phyloP scores from a whole-genome alignment of 2,888 invertebrate species.

The Lordiphosa andalusiaca region DNA sequence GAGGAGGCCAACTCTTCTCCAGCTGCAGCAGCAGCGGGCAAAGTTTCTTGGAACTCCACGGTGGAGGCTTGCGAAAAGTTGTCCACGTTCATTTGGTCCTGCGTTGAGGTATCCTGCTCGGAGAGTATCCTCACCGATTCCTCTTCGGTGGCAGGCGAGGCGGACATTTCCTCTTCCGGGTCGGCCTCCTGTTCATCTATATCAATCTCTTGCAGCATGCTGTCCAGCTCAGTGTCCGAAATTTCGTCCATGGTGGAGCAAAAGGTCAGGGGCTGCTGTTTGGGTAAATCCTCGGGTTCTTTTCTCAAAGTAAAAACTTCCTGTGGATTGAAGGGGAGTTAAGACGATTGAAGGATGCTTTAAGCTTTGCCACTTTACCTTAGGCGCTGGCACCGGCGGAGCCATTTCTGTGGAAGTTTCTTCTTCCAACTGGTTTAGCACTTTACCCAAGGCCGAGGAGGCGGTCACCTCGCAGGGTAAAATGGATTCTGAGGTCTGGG shows the following conservation, averaged over 20 bases:
- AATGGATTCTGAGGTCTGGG: constrained; percentile 62
- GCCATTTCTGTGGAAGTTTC: constrained; percentile 45
- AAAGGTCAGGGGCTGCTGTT: constrained; percentile 71
- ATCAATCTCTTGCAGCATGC: constrained; percentile 80
- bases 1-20: constrained; percentile 52
- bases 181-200: constrained; percentile 63
- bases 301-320: neutral
- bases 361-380: constrained; percentile 5
- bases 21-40: constrained; percentile 19
- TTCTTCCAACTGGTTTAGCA: constrained; percentile 67
- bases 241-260: constrained; percentile 81
- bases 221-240: constrained; percentile 80
- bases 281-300: constrained; percentile 16
- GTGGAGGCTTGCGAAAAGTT: constrained; percentile 80
- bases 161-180: constrained; percentile 39
- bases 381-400: constrained; percentile 1
- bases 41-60: constrained; percentile 72
- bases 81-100: constrained; percentile 77
- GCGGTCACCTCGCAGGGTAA: constrained; percentile 66
- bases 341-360: neutral
- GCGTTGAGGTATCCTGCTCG: constrained; percentile 58
- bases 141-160: constrained; percentile 51
- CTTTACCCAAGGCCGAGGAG: constrained; percentile 68
- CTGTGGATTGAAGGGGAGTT: neutral
- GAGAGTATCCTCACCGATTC: constrained; percentile 59